Percentiles rank a stretch among this genome's conserved stretches.
Conservation (phyloP, 2,888 invertebrate species). For the Eledona agricola region DNA sequence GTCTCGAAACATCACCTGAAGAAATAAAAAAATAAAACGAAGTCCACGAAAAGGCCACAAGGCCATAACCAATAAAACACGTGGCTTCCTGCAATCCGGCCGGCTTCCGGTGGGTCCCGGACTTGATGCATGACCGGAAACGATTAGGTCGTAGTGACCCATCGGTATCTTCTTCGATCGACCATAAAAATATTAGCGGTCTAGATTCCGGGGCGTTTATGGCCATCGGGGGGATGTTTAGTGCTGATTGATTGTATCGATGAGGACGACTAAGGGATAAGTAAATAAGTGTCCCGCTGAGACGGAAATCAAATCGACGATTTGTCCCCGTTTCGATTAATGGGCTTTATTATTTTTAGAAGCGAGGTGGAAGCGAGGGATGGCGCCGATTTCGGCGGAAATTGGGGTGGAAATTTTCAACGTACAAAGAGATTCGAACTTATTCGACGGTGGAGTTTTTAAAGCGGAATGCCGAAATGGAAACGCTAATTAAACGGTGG, state of each 20-base stretch:
- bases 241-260: conserved; percentile 46
- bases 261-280: conserved; percentile 17
- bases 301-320: conserved; percentile 23
- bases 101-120: conserved; percentile 48
- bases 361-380: conserved; percentile 1
- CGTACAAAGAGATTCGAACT: background rate
- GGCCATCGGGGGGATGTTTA: conserved; percentile 50
- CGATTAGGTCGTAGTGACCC: conserved; percentile 60
- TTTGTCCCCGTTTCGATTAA: conserved; percentile 19
- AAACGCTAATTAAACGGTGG: too few species aligned
- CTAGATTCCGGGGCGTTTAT: conserved; percentile 58
- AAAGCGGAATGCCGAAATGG: too few species aligned
- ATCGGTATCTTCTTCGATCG: conserved; percentile 63
- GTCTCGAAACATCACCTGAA: conserved; percentile 19
- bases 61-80: conserved; percentile 56
- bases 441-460: too few species aligned
- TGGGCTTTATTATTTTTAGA: conserved; percentile 4
- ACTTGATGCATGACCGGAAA: conserved; percentile 58
- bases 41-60: background rate
- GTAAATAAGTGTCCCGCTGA: conserved; percentile 32
- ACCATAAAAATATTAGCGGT: conserved; percentile 63
- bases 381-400: conserved; percentile 3
- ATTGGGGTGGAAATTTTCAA: conserved; percentile 6
- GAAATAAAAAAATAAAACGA: too few species aligned
- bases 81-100: conserved; percentile 55